A percentile compares a stretch with the other conserved stretches of the same genome.
Conservation (phyloP, 2,797 vertebrate genomes). For the Neosilurus hyrtlii region DNA sequence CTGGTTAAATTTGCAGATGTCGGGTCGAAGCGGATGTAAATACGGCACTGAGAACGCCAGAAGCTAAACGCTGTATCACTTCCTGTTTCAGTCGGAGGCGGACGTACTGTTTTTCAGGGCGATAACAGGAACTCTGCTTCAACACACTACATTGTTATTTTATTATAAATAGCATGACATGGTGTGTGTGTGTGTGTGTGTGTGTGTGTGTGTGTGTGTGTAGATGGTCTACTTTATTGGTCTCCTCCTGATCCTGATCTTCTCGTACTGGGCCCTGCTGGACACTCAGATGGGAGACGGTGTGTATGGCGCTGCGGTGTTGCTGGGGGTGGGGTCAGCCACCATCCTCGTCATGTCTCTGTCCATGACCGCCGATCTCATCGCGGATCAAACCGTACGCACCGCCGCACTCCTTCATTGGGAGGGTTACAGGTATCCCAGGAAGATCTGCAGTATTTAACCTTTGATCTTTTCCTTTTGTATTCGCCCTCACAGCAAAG, state of each 20-base stretch:
- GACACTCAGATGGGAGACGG: constrained; percentile 65
- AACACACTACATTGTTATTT: neutral
- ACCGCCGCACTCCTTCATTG: neutral
- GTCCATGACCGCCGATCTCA: constrained; percentile 93
- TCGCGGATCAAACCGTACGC: constrained; percentile 83
- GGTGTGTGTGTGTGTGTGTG: constrained; percentile 1
- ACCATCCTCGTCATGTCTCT: constrained; percentile 92
- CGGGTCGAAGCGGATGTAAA: too few relatives aligned
- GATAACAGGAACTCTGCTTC: neutral
- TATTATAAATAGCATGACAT: neutral
- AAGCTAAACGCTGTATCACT: too few relatives aligned
- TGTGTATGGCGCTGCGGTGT: constrained; percentile 78
- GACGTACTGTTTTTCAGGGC: neutral
- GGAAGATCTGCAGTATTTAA: neutral
- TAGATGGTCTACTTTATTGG: constrained; percentile 90
- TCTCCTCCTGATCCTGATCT: constrained; percentile 82
- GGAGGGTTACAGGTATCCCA: too few relatives aligned
- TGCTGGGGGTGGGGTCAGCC: constrained; percentile 84
- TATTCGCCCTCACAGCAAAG: constrained; percentile 77
- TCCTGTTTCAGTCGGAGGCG: too few relatives aligned
- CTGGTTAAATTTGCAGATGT: too few relatives aligned
- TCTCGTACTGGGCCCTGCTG: constrained; percentile 86
- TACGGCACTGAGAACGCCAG: too few relatives aligned
- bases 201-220: constrained; percentile 11
- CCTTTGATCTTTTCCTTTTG: neutral